Base-by-base conservation (phyloP, 2,888 invertebrate genomes). In the Venusia cambrica region DNA sequence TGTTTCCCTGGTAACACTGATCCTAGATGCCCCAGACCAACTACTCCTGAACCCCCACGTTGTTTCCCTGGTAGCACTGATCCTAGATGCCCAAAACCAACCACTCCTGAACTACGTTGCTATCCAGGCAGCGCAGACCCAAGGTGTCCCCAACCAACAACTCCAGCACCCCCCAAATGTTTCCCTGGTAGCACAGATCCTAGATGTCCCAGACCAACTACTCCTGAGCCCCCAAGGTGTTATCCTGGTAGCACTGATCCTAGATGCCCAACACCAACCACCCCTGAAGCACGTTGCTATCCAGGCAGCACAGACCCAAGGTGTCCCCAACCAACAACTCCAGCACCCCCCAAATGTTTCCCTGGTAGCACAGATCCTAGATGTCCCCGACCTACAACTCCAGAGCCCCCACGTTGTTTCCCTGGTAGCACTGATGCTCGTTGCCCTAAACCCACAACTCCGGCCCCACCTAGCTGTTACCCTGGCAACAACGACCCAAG, bases 1-100 rank as follows among this genome's bases (percentile, higher is more conserved):
- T 75, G 77, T 34, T 75, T 59, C 54, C 80, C 78, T 1, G 77
- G 78, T 7, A 62, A 55, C 2, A 49, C 38, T 1, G 76, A 79
- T 32, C 63, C 69, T 25, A 15, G 73, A 40, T 48, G 72, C 57
- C 45, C 61, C 2, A 28, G 73, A 61, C 60, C 75, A 43, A 44
- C 59, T 36, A 51, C 79, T 18, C 38, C 37, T 1, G 27, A 20
- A 0, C 22, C 38, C 4, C 50, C 50, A 2, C 32, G 20, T 1
- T 48, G 39, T 5, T 55, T 48, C 19, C 56, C 57, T 14, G 77
- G 74, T 0, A 62, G 69, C 2, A 53, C 51, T 4, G 62, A 83
- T 45, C 63, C 71, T 0, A 45, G 65, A 5, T 76, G 77, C 37
- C 75, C 73, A 1, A 53, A 57, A 47, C 58, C 65, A 8, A 38